Percentiles rank a stretch among this genome's conserved stretches.
These are phyloP conservation scores for Nymphalis io DNA, from an alignment of 1,140 invertebrate genomes.

Conservation along the genomic window DNA sequence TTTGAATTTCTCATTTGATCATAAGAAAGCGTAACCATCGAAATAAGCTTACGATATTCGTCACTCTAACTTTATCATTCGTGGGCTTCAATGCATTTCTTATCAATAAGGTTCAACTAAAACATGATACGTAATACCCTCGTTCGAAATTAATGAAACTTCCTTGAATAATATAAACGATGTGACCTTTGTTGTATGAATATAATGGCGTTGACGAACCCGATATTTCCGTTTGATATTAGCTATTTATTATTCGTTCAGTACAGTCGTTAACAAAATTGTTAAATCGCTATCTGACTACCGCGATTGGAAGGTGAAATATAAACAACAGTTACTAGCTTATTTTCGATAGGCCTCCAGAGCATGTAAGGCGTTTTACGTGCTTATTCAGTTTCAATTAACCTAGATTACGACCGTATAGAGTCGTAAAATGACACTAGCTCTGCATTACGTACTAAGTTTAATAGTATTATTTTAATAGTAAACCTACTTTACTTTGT, in stretches of 20 bases:
- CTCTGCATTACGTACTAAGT: slow-evolving; percentile 39
- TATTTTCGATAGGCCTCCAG: slow-evolving; percentile 44
- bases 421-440: slow-evolving; percentile 49
- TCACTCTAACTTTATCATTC: neutral
- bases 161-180: slow-evolving; percentile 63
- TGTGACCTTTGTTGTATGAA: slow-evolving; percentile 71
- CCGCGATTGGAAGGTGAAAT: slow-evolving; percentile 39
- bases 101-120: slow-evolving; percentile 22
- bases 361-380: slow-evolving; percentile 46
- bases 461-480: slow-evolving; percentile 44
- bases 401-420: slow-evolving; percentile 50
- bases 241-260: slow-evolving; percentile 66
- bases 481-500: slow-evolving; percentile 21
- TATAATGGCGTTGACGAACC: slow-evolving; percentile 70
- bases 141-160: slow-evolving; percentile 49
- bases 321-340: slow-evolving; percentile 47
- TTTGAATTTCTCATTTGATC: slow-evolving; percentile 29
- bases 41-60: neutral
- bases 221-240: slow-evolving; percentile 75
- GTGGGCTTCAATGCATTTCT: neutral
- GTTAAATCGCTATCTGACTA: slow-evolving; percentile 38
- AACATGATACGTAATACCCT: slow-evolving; percentile 23
- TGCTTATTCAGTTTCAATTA: slow-evolving; percentile 53
- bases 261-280: slow-evolving; percentile 61
- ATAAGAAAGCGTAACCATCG: slow-evolving; percentile 20